Conservation (phyloP, 2,113 vertebrate species). For the Chunga burmeisteri region DNA sequence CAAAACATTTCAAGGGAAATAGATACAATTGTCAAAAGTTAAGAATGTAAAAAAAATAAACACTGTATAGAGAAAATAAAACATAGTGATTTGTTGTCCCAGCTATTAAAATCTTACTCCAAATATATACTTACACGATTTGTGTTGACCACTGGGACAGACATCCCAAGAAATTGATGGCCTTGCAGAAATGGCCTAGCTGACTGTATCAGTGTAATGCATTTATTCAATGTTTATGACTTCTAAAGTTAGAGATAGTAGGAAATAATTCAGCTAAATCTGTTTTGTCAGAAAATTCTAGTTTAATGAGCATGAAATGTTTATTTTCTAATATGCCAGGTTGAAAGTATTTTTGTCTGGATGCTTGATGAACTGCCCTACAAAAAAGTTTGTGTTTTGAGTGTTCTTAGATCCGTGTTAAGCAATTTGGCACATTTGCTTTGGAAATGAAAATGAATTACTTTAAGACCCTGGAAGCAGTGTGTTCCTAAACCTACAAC, state of each 20-base stretch:
- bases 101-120: not conserved
- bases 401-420: not conserved
- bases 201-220: not conserved
- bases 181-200: not conserved
- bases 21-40: not conserved
- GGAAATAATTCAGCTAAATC: not conserved
- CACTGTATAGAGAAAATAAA: not conserved
- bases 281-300: not conserved
- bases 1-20: not conserved
- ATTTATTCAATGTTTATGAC: not conserved
- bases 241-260: not conserved
- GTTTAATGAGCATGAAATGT: not conserved
- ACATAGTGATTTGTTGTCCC: not conserved
- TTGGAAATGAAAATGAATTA: not conserved
- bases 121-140: not conserved
- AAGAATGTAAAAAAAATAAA: not conserved
- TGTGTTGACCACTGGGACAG: not conserved
- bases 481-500: not conserved
- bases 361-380: not conserved
- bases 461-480: not conserved
- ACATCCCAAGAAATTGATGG: not conserved
- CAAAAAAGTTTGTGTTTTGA: not conserved
- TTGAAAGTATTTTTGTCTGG: not conserved
- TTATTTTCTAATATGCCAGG: not conserved
- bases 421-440: not conserved